These are phyloP conservation scores for Pseudomyrmex pallidus DNA, from an alignment of 1,140 invertebrate species.

Conservation along the genomic window DNA sequence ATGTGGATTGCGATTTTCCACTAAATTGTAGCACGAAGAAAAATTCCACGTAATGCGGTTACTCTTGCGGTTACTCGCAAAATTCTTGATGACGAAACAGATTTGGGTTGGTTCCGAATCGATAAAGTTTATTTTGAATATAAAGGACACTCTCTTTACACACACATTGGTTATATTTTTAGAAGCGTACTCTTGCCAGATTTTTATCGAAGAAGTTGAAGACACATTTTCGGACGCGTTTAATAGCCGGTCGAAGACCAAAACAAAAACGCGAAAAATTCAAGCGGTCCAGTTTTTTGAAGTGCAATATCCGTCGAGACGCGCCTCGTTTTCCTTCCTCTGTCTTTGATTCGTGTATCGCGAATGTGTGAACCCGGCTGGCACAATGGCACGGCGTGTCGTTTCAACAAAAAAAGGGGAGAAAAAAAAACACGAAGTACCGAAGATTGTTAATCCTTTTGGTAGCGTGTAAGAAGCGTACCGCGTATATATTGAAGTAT, in stretches of 20 bases:
- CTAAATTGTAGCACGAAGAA: constrained; percentile 39
- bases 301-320: constrained; percentile 62
- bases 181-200: constrained; percentile 51
- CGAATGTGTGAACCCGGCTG: neutral
- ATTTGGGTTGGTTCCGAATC: constrained; percentile 53
- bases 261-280: constrained; percentile 12
- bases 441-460: constrained; percentile 77
- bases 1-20: constrained; percentile 44
- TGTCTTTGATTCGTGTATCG: constrained; percentile 61
- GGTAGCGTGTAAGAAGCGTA: constrained; percentile 79
- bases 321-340: constrained; percentile 61
- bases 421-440: constrained; percentile 65
- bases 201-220: constrained; percentile 38
- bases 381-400: constrained; percentile 38
- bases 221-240: constrained; percentile 17
- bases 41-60: constrained; percentile 7
- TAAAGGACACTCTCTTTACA: constrained; percentile 34
- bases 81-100: constrained; percentile 49
- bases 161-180: constrained; percentile 61
- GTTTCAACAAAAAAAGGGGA: constrained; percentile 61
- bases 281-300: constrained; percentile 54
- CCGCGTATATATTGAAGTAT: constrained; percentile 74
- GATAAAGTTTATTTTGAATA: constrained; percentile 63
- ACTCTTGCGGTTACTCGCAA: neutral
- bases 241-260: constrained; percentile 22